Base-by-base conservation (phyloP, 2,797 vertebrate genomes). In the Gila robusta region DNA sequence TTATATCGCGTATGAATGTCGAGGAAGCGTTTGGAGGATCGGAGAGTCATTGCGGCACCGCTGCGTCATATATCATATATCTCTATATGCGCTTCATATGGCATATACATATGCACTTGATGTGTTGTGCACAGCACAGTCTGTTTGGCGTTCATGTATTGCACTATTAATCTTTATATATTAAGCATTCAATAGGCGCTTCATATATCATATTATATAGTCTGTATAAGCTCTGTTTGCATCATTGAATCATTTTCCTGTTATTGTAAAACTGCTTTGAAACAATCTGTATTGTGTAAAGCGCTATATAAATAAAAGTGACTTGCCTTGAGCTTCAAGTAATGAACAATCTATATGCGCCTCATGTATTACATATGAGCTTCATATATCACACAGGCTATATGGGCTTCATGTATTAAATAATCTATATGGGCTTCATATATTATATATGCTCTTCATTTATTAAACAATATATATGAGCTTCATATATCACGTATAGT, bases 31-130 rank as follows among this genome's bases (percentile, higher is more conserved):
- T 72, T 32, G 44, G 47, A 64, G 69, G 91, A 82, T 92, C 91
- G 89, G 85, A 92, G 83, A 54, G 64, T 94, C 93, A 95, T 92
- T 96, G 95, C 95, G 94, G 95, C 93, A 94, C 91, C 94, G 94
- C 95, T 96, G 95, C 87, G 88, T 92, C 90, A 93, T 87, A 93
- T 93, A 26, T 62, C 19, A 56, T 56, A 12, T 47, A 49, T 44
- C 41, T 11, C 14, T 47, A 5, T 64, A 56, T 37, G 37, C n/a
- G 39, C 69, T 67, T 54, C 4, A 21, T 56, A 1, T 5, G 2
- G 23, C 21, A 35, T 28, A 28, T 8, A 23, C 32, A 16, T 59
- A 28, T 37, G 10, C 10, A n/a, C 32, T 54, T 14, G 6, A 35
- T 54, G 10, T 14, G 73, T 14, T 23, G 47, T 7, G 21, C 11